phyloP scores from a whole-genome alignment of 2,888 invertebrate genomes.

The Norana najaformis region DNA sequence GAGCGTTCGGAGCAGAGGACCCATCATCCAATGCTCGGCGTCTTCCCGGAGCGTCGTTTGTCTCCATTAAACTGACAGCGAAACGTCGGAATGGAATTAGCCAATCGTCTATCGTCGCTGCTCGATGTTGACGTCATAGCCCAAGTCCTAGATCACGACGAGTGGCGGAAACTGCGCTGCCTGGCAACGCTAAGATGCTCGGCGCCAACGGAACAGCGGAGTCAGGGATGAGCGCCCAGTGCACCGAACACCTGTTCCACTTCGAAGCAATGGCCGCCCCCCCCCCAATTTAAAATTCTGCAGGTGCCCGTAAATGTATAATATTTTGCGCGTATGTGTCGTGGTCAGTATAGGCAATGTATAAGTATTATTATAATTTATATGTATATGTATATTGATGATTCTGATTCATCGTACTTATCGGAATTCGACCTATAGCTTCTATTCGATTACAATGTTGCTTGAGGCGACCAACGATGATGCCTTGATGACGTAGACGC shows the following conservation, averaged over 20 bases:
- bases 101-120: neutral
- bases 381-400: too few relatives aligned
- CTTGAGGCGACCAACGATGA: too few relatives aligned
- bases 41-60: constrained; percentile 6
- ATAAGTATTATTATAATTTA: too few relatives aligned
- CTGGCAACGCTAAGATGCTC: neutral
- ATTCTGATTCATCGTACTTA: too few relatives aligned
- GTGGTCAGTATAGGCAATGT: too few relatives aligned
- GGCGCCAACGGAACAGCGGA: neutral
- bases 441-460: neutral
- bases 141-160: neutral
- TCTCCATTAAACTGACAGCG: neutral
- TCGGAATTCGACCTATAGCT: too few relatives aligned
- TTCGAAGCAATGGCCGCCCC: neutral
- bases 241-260: neutral
- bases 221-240: neutral
- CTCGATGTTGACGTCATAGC: neutral
- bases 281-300: neutral
- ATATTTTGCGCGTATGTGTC: too few relatives aligned
- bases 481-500: too few relatives aligned
- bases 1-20: neutral
- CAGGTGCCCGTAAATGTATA: too few relatives aligned
- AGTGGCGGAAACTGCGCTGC: neutral
- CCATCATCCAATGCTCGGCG: neutral
- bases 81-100: constrained; percentile 7